These are phyloP conservation scores for Macaca nemestrina DNA, from an alignment of 2,113 vertebrate species.

Conservation along the genomic window DNA sequence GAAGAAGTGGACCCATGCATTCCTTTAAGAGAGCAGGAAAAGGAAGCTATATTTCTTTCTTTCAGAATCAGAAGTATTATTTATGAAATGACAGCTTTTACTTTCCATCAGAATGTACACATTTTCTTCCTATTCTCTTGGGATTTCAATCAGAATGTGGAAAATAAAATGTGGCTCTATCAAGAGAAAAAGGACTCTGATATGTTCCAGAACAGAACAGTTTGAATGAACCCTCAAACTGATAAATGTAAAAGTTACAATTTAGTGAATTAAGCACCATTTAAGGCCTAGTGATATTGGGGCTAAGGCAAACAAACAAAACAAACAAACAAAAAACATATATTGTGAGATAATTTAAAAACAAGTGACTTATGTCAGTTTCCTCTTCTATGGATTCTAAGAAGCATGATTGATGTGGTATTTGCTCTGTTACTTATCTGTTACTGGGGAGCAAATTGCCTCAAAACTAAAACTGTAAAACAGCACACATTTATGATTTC, in stretches of 20 bases:
- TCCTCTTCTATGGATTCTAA: background rate
- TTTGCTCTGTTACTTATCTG: background rate
- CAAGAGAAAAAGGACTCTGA: background rate
- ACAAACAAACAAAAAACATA: background rate
- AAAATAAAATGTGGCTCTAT: slow-evolving; percentile 17
- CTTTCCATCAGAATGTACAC: background rate
- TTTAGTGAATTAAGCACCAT: background rate
- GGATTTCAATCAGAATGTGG: background rate
- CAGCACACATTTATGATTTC: background rate
- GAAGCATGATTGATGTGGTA: background rate
- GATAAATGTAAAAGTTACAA: background rate
- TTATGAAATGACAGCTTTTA: slow-evolving; percentile 13
- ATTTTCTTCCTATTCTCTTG: background rate
- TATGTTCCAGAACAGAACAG: background rate
- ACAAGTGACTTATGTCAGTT: background rate
- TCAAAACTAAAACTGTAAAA: background rate
- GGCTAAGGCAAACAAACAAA: background rate
- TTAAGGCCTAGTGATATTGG: background rate
- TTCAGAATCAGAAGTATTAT: background rate
- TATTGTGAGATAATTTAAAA: background rate
- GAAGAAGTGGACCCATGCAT: background rate
- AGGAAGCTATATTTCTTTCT: background rate
- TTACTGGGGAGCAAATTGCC: background rate
- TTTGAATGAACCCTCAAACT: background rate
- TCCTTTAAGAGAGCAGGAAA: background rate